phyloP scores from a whole-genome alignment of 2,888 invertebrate genomes.

The Criorhina ranunculi region DNA sequence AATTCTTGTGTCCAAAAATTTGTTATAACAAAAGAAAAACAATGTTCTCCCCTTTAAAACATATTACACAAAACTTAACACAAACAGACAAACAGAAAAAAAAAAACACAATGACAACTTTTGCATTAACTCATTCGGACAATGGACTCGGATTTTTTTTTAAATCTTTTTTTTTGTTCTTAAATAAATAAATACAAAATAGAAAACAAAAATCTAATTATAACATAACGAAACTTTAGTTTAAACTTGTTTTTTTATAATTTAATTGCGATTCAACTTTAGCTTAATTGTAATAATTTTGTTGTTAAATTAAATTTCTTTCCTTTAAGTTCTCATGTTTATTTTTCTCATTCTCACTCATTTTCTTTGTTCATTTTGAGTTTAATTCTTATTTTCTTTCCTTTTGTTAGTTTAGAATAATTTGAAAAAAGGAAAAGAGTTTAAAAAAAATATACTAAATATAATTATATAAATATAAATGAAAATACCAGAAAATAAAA shows the following conservation, averaged over 20 bases:
- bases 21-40: conserved; percentile 23
- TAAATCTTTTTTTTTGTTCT: conserved; percentile 27
- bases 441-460: conserved; percentile 31
- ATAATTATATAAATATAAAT: conserved; percentile 41
- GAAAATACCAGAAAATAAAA: conserved; percentile 38
- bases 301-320: conserved; percentile 30
- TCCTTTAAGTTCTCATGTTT: conserved; percentile 20
- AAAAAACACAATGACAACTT: conserved; percentile 60
- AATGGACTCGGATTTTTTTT: conserved; percentile 67
- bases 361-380: background rate
- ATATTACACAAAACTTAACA: too few species aligned
- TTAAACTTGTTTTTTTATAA: conserved; percentile 43
- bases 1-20: conserved; percentile 61
- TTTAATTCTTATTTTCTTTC: conserved; percentile 19
- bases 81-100: conserved; percentile 18
- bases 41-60: background rate
- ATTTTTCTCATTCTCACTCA: conserved; percentile 19
- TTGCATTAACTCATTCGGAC: conserved; percentile 71
- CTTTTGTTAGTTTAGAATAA: conserved; percentile 63
- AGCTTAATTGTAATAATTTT: conserved; percentile 45
- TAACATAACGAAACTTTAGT: conserved; percentile 21
- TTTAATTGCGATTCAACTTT: conserved; percentile 55
- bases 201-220: conserved; percentile 19
- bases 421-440: conserved; percentile 41
- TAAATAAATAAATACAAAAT: conserved; percentile 34